Percentiles rank a stretch among this genome's conserved stretches.
Evolutionary conservation across 2,113 vertebrate genomes (phyloP).

Genomic region (Gymnobelideus leadbeateri): DNA sequence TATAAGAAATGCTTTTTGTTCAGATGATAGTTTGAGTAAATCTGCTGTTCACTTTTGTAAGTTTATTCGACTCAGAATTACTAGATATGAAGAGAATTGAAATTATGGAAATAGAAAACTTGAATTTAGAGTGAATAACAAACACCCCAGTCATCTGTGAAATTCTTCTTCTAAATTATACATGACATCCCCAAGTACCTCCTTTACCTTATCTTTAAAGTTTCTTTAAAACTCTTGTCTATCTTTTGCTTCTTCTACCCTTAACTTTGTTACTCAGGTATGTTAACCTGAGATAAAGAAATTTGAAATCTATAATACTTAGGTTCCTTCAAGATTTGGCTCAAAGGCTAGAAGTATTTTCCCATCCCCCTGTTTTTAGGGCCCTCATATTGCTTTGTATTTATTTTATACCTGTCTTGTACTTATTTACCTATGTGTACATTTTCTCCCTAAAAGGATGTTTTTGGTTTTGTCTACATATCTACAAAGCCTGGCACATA

Average conservation of each 20-base stretch:
- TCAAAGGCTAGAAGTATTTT: not conserved
- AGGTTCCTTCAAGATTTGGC: not conserved
- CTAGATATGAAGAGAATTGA: constrained; percentile 47
- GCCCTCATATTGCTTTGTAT: not conserved
- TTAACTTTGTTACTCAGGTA: not conserved
- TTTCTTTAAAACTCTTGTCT: not conserved
- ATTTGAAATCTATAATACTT: not conserved
- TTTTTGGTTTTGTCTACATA: too few species aligned
- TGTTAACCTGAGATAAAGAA: not conserved
- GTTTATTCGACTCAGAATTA: constrained; percentile 30
- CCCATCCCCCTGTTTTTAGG: not conserved
- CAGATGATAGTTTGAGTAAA: not conserved
- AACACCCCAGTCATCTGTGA: constrained; percentile 24
- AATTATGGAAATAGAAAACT: not conserved
- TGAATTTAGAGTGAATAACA: not conserved
- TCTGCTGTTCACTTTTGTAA: not conserved
- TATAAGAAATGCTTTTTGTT: not conserved
- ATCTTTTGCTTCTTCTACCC: not conserved
- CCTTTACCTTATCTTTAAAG: not conserved
- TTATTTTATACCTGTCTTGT: not conserved
- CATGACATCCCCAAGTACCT: not conserved
- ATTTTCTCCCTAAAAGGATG: too few species aligned
- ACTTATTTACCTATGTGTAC: not conserved
- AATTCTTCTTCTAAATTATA: constrained; percentile 22
- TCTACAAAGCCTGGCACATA: not conserved